A percentile compares a stretch with the other conserved stretches of the same genome.
Evolutionary conservation across 2,888 invertebrate species (phyloP).

Genomic region (Limnephilus lunatus): DNA sequence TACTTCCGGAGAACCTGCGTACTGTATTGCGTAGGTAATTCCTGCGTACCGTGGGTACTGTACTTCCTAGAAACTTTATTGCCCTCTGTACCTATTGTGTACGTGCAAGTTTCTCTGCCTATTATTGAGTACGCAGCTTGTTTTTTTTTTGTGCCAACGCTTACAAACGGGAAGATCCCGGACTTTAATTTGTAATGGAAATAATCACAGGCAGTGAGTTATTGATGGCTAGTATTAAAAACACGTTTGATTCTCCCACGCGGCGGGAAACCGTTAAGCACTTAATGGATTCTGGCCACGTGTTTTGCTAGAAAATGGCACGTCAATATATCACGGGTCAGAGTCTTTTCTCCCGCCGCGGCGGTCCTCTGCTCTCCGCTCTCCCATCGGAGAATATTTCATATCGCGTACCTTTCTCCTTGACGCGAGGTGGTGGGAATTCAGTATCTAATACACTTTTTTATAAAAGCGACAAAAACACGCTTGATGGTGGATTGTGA

Average conservation of each 20-base stretch:
- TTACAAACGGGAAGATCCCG: conserved; percentile 67
- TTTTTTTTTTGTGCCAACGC: conserved; percentile 30
- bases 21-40: too few relatives aligned
- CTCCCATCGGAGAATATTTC: conserved; percentile 58
- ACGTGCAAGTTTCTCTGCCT: neutral
- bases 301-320: conserved; percentile 62
- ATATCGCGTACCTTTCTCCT: conserved; percentile 64
- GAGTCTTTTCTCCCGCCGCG: conserved; percentile 35
- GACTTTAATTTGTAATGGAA: conserved; percentile 76
- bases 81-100: too few relatives aligned
- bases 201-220: conserved; percentile 73
- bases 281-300: conserved; percentile 64
- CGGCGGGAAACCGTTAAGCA: conserved; percentile 69
- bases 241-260: conserved; percentile 73
- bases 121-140: neutral
- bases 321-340: conserved; percentile 63
- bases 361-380: conserved; percentile 49
- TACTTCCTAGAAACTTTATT: too few relatives aligned
- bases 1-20: neutral
- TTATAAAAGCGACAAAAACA: conserved; percentile 65
- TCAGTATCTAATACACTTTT: conserved; percentile 65
- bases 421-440: conserved; percentile 58
- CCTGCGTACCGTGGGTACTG: too few relatives aligned
- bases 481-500: conserved; percentile 64
- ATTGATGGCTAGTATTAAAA: conserved; percentile 78